phyloP scores from a whole-genome alignment of 2,797 vertebrate species.

The Eremophila alpestris region DNA sequence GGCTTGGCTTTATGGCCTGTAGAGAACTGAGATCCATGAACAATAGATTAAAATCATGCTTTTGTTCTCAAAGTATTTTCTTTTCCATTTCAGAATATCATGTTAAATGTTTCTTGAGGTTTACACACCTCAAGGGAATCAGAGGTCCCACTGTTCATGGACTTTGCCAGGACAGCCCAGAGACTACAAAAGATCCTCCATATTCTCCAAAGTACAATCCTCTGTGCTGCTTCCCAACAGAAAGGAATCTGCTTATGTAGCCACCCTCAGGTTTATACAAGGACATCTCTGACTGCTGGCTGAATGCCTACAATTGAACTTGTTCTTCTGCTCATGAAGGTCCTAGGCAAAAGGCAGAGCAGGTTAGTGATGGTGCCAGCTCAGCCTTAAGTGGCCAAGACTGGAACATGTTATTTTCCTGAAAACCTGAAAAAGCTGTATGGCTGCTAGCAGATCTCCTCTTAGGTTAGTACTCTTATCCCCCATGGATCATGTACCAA shows the following conservation, averaged over 20 bases:
- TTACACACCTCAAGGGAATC: neutral
- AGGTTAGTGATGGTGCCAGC: neutral
- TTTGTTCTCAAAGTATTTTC: neutral
- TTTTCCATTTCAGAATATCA: neutral
- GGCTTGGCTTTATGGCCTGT: neutral
- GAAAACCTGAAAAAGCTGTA: neutral
- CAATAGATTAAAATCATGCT: neutral
- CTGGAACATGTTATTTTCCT: neutral
- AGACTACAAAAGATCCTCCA: neutral
- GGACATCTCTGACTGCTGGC: neutral
- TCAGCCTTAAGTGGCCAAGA: neutral
- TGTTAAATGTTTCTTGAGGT: neutral
- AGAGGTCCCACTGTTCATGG: neutral
- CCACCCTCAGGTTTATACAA: neutral
- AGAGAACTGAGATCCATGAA: neutral
- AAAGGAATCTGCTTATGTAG: neutral
- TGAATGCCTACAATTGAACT: neutral
- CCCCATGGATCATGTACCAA: neutral
- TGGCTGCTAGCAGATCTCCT: neutral
- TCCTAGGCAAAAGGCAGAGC: neutral
- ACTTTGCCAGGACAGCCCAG: neutral
- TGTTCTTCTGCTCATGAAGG: neutral
- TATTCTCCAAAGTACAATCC: accelerated
- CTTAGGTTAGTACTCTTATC: neutral
- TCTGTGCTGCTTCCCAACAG: neutral